phyloP scores from a whole-genome alignment of 1,140 invertebrate species.

The Caenorhabditis tropicalis region DNA sequence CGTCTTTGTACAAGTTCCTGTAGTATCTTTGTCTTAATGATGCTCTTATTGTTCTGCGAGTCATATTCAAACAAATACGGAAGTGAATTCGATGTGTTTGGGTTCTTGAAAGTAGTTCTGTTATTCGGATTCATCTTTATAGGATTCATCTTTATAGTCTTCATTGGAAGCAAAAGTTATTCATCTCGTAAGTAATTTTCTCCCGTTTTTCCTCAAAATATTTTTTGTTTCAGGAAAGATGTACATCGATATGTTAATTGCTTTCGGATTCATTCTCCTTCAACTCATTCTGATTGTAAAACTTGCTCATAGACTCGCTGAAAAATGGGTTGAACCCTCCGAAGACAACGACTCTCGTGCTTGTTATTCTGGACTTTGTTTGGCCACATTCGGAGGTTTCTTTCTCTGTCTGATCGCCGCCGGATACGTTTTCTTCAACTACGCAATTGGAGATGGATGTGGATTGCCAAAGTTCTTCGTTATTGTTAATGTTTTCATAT shows the following conservation, averaged over 20 bases:
- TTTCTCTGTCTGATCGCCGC: conserved; percentile 82
- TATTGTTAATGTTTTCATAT: conserved; percentile 91
- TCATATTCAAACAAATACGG: conserved; percentile 86
- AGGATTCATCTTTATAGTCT: conserved; percentile 97
- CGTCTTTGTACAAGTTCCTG: conserved; percentile 88
- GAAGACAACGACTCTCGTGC: conserved; percentile 85
- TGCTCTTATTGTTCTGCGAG: conserved; percentile 90
- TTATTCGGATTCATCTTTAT: conserved; percentile 88
- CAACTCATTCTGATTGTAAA: conserved; percentile 95
- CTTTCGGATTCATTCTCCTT: conserved; percentile 93
- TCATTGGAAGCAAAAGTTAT: conserved; percentile 87
- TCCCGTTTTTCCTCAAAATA: conserved; percentile 13
- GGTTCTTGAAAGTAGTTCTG: conserved; percentile 94
- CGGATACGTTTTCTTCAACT: conserved; percentile 87
- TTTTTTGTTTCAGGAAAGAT: conserved; percentile 81
- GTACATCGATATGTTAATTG: conserved; percentile 96
- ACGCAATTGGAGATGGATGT: conserved; percentile 83
- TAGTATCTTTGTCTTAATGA: conserved; percentile 92
- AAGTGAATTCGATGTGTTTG: conserved; percentile 97
- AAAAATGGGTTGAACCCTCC: conserved; percentile 89
- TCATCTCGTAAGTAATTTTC: conserved; percentile 65
- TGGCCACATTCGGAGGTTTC: conserved; percentile 85
- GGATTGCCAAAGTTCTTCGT: conserved; percentile 95
- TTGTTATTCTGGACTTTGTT: conserved; percentile 83
- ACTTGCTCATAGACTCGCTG: conserved; percentile 95